Evolutionary conservation across 2,797 vertebrate genomes (phyloP).

Genomic region (Erpetoichthys calabaricus): DNA sequence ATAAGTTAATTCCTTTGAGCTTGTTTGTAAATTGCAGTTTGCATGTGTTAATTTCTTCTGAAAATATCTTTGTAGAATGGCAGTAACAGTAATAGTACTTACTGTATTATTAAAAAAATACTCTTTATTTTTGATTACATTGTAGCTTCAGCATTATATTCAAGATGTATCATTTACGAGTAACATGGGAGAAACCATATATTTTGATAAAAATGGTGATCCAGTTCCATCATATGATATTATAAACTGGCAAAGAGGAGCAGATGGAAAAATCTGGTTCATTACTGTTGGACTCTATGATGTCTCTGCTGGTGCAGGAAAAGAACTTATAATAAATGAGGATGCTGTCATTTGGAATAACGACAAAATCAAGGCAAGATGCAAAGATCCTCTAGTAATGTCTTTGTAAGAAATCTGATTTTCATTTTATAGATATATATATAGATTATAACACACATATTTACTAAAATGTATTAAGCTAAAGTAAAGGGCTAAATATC

Average conservation of each 20-base stretch:
- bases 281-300: slow-evolving; percentile 3
- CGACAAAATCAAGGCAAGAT: slow-evolving; percentile 2
- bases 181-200: slow-evolving; percentile 1
- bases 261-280: not conserved
- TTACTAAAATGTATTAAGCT: no score
- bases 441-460: no score
- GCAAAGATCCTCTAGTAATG: not conserved
- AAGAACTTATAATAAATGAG: slow-evolving; percentile 4
- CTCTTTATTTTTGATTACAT: not conserved
- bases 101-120: no score
- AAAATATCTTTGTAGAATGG: no score
- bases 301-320: not conserved
- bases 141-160: slow-evolving; percentile 5
- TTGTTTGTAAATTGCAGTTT: no score
- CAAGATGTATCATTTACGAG: slow-evolving; percentile 1
- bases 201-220: slow-evolving; percentile 10
- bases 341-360: slow-evolving; percentile 6
- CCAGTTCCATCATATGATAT: slow-evolving; percentile 6
- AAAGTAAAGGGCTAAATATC: no score
- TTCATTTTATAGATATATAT: no score
- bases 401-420: slow-evolving; percentile 1
- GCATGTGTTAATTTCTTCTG: no score
- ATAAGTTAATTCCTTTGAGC: no score
- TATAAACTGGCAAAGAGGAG: slow-evolving; percentile 8
- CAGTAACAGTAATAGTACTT: no score